A percentile compares a stretch with the other conserved stretches of the same genome.
Conservation (phyloP, 2,888 invertebrate species). For the Drosophila merina region DNA sequence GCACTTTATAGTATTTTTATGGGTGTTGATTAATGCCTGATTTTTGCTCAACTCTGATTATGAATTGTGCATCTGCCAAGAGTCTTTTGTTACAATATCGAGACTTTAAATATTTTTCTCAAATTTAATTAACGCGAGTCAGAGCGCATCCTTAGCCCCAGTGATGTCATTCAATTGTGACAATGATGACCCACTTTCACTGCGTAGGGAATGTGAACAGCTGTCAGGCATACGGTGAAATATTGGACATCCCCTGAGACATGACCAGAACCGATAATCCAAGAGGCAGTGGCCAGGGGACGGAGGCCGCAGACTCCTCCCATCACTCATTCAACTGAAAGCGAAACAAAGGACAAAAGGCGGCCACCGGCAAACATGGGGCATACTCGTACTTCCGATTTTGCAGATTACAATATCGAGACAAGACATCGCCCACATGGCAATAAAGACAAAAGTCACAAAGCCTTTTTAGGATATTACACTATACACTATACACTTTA, state of each 20-base stretch:
- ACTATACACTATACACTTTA: no score
- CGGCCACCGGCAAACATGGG: conserved; percentile 30
- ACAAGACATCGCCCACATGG: conserved; percentile 18
- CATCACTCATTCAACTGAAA: conserved; percentile 34
- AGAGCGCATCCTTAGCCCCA: conserved; percentile 9
- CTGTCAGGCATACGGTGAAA: conserved; percentile 52
- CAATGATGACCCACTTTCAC: conserved; percentile 69
- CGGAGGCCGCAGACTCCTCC: conserved; percentile 24
- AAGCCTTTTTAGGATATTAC: no score
- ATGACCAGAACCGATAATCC: conserved; percentile 35
- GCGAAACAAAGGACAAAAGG: conserved; percentile 55
- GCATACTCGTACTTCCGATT: conserved; percentile 41
- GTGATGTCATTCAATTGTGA: conserved; percentile 27
- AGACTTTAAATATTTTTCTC: background rate
- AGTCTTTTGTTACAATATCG: conserved; percentile 1
- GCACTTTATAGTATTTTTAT: conserved; percentile 15
- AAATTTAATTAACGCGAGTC: background rate
- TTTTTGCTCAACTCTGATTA: no score
- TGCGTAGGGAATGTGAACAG: conserved; percentile 46
- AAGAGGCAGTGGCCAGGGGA: conserved; percentile 8
- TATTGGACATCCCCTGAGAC: conserved; percentile 63
- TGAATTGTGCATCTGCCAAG: no score
- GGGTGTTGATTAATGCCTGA: conserved; percentile 3
- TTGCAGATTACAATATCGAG: background rate
- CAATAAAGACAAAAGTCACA: conserved; percentile 13